These are phyloP conservation scores for Ostrea edulis DNA, from an alignment of 1,140 invertebrate species.

Conservation along the genomic window DNA sequence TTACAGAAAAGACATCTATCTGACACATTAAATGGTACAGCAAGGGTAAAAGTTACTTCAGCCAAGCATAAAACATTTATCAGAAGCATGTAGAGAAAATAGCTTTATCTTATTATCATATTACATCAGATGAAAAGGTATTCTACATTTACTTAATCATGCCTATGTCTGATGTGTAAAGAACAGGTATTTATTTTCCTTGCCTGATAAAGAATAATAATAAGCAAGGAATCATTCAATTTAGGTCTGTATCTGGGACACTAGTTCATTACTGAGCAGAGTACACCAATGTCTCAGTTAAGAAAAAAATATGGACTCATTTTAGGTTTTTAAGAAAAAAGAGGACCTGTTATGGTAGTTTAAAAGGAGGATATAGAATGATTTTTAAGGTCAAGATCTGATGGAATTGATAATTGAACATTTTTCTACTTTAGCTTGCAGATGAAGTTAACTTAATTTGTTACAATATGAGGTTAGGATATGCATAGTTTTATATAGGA, in stretches of 20 bases:
- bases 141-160: conserved; percentile 9
- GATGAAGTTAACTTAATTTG: too few species aligned
- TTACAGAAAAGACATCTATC: background rate
- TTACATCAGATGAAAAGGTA: conserved; percentile 37
- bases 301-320: too few species aligned
- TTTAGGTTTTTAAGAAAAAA: too few species aligned
- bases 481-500: too few species aligned
- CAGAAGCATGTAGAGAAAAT: conserved; percentile 32
- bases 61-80: conserved; percentile 28
- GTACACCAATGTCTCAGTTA: background rate
- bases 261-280: background rate
- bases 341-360: too few species aligned
- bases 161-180: background rate
- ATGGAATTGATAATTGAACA: too few species aligned
- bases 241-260: conserved; percentile 22
- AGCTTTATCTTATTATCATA: conserved; percentile 1
- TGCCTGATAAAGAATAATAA: background rate
- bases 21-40: background rate
- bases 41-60: conserved; percentile 21
- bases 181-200: conserved; percentile 26
- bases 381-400: too few species aligned
- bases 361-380: too few species aligned
- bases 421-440: too few species aligned
- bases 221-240: conserved; percentile 1
- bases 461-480: too few species aligned